Percentiles rank a stretch among this genome's conserved stretches.
These are phyloP conservation scores for Drosophila atroscutellata DNA, from an alignment of 2,888 invertebrate genomes.

Conservation along the genomic window DNA sequence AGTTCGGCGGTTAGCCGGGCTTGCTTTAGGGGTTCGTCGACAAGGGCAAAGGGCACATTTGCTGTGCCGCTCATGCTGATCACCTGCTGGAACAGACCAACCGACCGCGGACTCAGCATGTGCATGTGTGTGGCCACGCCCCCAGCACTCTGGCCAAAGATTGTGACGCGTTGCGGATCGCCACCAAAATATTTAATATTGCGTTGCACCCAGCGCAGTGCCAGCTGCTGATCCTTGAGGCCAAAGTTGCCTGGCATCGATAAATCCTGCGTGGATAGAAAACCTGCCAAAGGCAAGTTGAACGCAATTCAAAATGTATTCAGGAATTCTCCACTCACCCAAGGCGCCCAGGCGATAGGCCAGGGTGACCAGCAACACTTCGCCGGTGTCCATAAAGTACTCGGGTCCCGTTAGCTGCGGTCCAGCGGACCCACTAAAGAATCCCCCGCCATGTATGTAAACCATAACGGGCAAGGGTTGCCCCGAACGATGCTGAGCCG, in stretches of 20 bases:
- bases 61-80: conserved; percentile 86
- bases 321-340: conserved; percentile 53
- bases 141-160: conserved; percentile 86
- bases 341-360: conserved; percentile 85
- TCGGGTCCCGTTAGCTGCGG: conserved; percentile 85
- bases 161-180: conserved; percentile 84
- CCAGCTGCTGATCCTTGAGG: conserved; percentile 86
- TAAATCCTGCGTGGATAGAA: conserved; percentile 85
- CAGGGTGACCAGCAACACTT: conserved; percentile 85
- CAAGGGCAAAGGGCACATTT: conserved; percentile 83
- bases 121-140: conserved; percentile 85
- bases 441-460: conserved; percentile 86
- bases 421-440: conserved; percentile 85
- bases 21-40: conserved; percentile 73
- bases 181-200: conserved; percentile 85
- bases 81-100: conserved; percentile 85
- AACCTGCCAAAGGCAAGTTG: conserved; percentile 76
- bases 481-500: conserved; percentile 13
- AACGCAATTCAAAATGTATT: not conserved
- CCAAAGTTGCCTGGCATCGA: conserved; percentile 86
- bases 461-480: conserved; percentile 85
- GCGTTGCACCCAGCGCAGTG: conserved; percentile 85
- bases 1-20: conserved; percentile 84
- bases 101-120: conserved; percentile 85
- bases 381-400: conserved; percentile 86